These are phyloP conservation scores for Acomys russatus DNA, from an alignment of 2,797 vertebrate species.

Conservation along the genomic window DNA sequence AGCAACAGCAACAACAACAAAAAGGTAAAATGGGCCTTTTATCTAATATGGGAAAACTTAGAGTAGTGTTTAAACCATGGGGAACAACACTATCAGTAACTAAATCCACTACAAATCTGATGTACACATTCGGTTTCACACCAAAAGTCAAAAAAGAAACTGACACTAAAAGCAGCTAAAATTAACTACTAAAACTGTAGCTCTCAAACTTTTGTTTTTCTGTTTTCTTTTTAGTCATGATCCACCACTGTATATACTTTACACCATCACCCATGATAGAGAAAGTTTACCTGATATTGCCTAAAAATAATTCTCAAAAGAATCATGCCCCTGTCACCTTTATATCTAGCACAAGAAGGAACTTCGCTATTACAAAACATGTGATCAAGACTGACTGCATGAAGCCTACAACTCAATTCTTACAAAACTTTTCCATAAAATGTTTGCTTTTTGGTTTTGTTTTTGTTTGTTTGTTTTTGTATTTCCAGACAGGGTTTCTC, in stretches of 20 bases:
- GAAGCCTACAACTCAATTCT: neutral
- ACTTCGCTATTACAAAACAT: neutral
- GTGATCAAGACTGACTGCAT: neutral
- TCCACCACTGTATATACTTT: conserved; percentile 55
- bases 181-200: conserved; percentile 52
- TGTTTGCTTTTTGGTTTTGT: too few relatives aligned
- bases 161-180: conserved; percentile 64
- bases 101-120: conserved; percentile 35
- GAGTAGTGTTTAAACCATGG: conserved; percentile 7
- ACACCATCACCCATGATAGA: conserved; percentile 44
- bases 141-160: conserved; percentile 67
- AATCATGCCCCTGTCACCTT: neutral
- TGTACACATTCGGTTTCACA: conserved; percentile 72
- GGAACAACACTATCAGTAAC: conserved; percentile 43
- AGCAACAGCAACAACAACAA: neutral
- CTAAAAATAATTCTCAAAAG: conserved; percentile 51
- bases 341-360: neutral
- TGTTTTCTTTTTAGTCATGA: conserved; percentile 28
- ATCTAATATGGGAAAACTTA: conserved; percentile 22
- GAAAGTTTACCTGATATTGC: conserved; percentile 54
- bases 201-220: conserved; percentile 35
- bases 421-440: neutral
- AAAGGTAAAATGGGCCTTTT: neutral
- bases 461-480: too few relatives aligned
- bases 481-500: too few relatives aligned